These are phyloP conservation scores for Drosophila kambysellisi DNA, from an alignment of 2,888 invertebrate genomes.

Conservation along the genomic window DNA sequence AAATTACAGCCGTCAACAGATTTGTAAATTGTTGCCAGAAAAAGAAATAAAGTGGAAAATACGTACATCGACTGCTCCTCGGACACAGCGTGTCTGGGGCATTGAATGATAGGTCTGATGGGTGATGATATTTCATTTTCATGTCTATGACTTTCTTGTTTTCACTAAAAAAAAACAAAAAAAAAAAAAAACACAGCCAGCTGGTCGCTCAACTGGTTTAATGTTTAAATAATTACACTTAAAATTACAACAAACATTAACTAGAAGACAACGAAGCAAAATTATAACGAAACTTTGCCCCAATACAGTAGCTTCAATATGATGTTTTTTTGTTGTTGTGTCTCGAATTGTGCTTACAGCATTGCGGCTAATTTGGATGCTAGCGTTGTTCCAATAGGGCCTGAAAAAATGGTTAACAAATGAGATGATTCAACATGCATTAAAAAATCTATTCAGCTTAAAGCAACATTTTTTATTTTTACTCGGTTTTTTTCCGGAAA, in stretches of 20 bases:
- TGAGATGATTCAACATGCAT: background rate
- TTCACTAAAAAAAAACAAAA: conserved; percentile 52
- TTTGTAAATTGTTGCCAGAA: conserved; percentile 37
- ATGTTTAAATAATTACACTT: conserved; percentile 78
- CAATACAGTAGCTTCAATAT: conserved; percentile 34
- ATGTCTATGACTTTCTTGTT: conserved; percentile 67
- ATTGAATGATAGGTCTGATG: conserved; percentile 26
- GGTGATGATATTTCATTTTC: conserved; percentile 73
- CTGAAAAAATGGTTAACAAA: conserved; percentile 28
- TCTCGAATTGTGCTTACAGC: conserved; percentile 8
- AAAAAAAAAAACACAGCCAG: conserved; percentile 23
- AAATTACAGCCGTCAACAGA: conserved; percentile 43
- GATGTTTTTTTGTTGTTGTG: conserved; percentile 14
- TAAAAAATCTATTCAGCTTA: conserved; percentile 3
- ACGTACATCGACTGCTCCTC: conserved; percentile 21
- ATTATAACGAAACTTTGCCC: conserved; percentile 60
- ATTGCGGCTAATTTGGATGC: conserved; percentile 19
- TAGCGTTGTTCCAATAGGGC: background rate
- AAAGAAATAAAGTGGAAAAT: conserved; percentile 32
- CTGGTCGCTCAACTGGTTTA: conserved; percentile 65
- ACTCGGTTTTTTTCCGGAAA: background rate
- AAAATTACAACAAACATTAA: conserved; percentile 57
- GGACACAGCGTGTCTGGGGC: conserved; percentile 14
- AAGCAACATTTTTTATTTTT: background rate
- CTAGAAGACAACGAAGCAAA: conserved; percentile 32